phyloP scores from a whole-genome alignment of 2,888 invertebrate genomes.

The Drosophila infuscata region DNA sequence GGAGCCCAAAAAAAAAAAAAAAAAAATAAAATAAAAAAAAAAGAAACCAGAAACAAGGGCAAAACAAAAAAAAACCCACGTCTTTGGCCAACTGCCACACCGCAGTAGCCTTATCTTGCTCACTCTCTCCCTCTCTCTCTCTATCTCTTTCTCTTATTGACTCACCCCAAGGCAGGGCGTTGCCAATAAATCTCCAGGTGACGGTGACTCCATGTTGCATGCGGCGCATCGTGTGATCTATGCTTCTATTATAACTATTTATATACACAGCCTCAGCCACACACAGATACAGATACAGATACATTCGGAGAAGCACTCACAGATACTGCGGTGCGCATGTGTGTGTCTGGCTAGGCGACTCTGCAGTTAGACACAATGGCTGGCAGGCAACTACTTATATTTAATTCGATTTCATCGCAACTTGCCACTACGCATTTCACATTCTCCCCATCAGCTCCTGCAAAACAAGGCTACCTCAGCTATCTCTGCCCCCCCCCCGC shows the following conservation, averaged over 20 bases:
- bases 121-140: conserved; percentile 3
- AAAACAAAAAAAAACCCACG: conserved; percentile 42
- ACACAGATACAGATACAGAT: conserved; percentile 20
- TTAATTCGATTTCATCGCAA: conserved; percentile 66
- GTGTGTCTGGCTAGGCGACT: conserved; percentile 31
- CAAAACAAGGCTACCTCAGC: conserved; percentile 22
- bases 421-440: conserved; percentile 24
- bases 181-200: conserved; percentile 84
- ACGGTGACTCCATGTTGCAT: conserved; percentile 83
- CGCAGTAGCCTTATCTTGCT: conserved; percentile 33
- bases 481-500: not conserved
- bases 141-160: conserved; percentile 18
- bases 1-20: not conserved
- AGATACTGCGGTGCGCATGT: conserved; percentile 39
- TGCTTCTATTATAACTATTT: conserved; percentile 83
- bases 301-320: conserved; percentile 18
- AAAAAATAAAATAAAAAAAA: conserved; percentile 5
- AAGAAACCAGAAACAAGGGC: conserved; percentile 10
- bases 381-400: conserved; percentile 61
- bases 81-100: conserved; percentile 46
- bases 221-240: conserved; percentile 83
- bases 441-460: conserved; percentile 4
- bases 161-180: conserved; percentile 70
- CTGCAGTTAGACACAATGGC: conserved; percentile 14
- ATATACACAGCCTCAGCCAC: conserved; percentile 51